A percentile compares a stretch with the other conserved stretches of the same genome.
Evolutionary conservation across 2,888 invertebrate species (phyloP).

Genomic region (Eulithis testata): DNA sequence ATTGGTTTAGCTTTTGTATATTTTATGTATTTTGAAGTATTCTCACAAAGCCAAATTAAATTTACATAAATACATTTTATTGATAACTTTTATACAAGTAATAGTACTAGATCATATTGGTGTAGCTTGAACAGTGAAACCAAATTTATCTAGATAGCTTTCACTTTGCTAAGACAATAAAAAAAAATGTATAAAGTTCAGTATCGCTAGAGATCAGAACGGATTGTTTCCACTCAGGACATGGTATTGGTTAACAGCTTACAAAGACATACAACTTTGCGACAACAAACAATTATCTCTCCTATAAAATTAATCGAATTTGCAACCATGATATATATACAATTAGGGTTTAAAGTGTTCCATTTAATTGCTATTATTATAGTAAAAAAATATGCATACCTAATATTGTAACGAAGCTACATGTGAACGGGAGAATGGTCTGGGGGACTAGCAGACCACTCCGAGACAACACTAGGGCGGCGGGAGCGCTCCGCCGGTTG

Average conservation of each 20-base stretch:
- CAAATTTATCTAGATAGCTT: conserved; percentile 66
- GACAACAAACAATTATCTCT: conserved; percentile 73
- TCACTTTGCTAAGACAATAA: conserved; percentile 63
- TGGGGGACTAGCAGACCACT: conserved; percentile 65
- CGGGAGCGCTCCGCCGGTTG: conserved; percentile 61
- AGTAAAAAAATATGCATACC: conserved; percentile 85
- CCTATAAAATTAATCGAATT: conserved; percentile 83
- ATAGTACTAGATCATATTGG: conserved; percentile 67
- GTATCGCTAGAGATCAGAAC: conserved; percentile 77
- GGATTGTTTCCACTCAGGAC: conserved; percentile 61
- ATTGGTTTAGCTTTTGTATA: conserved; percentile 80
- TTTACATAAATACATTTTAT: conserved; percentile 83
- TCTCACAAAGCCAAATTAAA: conserved; percentile 84
- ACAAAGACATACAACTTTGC: conserved; percentile 76
- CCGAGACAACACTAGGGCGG: conserved; percentile 68
- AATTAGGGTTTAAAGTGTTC: conserved; percentile 75
- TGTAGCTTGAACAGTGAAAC: conserved; percentile 59
- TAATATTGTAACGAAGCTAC: conserved; percentile 83
- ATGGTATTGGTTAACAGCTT: conserved; percentile 58
- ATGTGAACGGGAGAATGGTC: conserved; percentile 76
- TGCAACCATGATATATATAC: conserved; percentile 82
- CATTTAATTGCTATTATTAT: conserved; percentile 77
- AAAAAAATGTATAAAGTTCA: conserved; percentile 63
- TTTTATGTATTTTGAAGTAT: conserved; percentile 82
- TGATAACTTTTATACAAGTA: conserved; percentile 82